Conservation (phyloP, 2,888 invertebrate genomes). For the Seira ritae region DNA sequence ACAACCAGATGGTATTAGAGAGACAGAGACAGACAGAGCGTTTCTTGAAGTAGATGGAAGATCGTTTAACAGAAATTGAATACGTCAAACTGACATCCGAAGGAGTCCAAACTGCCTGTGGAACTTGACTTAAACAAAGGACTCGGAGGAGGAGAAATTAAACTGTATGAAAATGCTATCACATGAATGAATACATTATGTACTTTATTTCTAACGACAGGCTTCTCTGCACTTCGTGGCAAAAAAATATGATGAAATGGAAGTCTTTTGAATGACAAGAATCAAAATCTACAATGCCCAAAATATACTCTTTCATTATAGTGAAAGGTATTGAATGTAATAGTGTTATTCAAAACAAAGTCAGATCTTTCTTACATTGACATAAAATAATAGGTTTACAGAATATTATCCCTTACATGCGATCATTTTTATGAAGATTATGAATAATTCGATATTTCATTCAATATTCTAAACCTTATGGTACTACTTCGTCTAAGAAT, state of each 20-base stretch:
- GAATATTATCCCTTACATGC: background rate
- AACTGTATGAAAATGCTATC: constrained; percentile 15
- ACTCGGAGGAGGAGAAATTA: constrained; percentile 27
- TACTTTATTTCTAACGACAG: too few species aligned
- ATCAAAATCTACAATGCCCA: too few species aligned
- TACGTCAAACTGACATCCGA: constrained; percentile 65
- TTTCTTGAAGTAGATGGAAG: constrained; percentile 60
- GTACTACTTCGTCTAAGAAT: too few species aligned
- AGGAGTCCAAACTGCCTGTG: constrained; percentile 73
- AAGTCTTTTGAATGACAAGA: background rate
- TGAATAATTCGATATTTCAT: too few species aligned
- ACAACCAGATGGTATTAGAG: constrained; percentile 55
- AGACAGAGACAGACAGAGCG: constrained; percentile 58
- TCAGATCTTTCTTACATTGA: background rate
- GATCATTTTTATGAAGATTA: background rate
- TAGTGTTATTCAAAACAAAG: background rate
- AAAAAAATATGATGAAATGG: too few species aligned
- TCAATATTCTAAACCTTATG: too few species aligned
- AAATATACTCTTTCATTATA: too few species aligned
- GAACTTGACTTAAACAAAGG: constrained; percentile 59
- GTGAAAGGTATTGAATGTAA: too few species aligned
- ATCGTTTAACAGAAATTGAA: constrained; percentile 58
- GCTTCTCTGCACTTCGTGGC: too few species aligned
- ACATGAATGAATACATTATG: background rate
- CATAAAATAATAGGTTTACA: background rate